phyloP scores from a whole-genome alignment of 2,888 invertebrate genomes.

The Xylocampa areola region DNA sequence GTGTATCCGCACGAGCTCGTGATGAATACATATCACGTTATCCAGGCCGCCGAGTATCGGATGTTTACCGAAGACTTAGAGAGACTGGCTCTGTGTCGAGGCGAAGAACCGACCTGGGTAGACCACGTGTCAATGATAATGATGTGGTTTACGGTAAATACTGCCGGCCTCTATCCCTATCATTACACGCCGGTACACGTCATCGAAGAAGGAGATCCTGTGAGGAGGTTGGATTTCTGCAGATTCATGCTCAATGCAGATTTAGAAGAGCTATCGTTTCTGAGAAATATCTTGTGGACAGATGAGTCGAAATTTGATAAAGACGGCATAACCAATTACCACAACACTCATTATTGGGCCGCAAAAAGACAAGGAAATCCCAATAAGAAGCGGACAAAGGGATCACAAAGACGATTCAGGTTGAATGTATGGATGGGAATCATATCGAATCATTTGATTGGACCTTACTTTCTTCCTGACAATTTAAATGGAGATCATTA shows the following conservation, averaged over 20 bases:
- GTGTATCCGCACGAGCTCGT: too few species aligned
- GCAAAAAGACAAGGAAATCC: constrained; percentile 52
- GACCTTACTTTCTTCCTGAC: constrained; percentile 53
- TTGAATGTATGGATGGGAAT: constrained; percentile 62
- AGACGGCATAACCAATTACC: constrained; percentile 56
- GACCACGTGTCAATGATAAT: constrained; percentile 48
- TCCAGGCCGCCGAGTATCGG: too few species aligned
- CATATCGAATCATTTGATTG: constrained; percentile 54
- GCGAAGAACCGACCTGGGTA: constrained; percentile 49
- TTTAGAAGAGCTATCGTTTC: constrained; percentile 51
- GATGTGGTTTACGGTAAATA: constrained; percentile 51
- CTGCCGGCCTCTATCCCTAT: constrained; percentile 43
- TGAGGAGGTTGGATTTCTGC: constrained; percentile 54
- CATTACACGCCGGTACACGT: constrained; percentile 53
- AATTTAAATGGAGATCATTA: constrained; percentile 59
- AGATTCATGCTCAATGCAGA: constrained; percentile 58
- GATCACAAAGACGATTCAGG: constrained; percentile 55
- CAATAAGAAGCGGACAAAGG: constrained; percentile 53
- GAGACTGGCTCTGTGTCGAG: constrained; percentile 57
- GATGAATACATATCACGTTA: too few species aligned
- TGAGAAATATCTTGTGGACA: constrained; percentile 54
- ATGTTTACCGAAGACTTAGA: constrained; percentile 1
- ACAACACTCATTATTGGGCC: constrained; percentile 57
- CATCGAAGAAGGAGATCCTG: constrained; percentile 55
- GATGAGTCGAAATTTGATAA: constrained; percentile 60